phyloP scores from a whole-genome alignment of 1,140 invertebrate genomes.

The Campoletis sonorensis region DNA sequence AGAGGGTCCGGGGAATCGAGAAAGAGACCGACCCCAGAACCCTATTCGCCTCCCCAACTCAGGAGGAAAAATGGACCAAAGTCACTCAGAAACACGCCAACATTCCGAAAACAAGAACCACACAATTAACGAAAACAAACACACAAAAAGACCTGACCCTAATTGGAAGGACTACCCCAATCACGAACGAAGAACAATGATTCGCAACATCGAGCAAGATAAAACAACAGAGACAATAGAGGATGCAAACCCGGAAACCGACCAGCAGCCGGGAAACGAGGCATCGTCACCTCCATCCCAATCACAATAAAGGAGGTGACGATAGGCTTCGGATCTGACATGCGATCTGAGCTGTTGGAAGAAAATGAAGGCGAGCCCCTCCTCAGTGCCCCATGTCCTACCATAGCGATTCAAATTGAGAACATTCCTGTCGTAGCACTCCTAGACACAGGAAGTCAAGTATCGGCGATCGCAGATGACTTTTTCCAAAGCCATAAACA shows the following conservation, averaged over 20 bases:
- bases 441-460: conserved; percentile 1
- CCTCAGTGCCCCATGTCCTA: not conserved
- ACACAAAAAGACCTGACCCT: too few species aligned
- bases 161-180: too few species aligned
- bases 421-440: not conserved
- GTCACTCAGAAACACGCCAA: not conserved
- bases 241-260: not conserved
- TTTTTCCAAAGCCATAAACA: not conserved
- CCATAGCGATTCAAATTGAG: not conserved
- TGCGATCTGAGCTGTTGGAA: not conserved
- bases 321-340: not conserved
- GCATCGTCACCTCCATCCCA: not conserved
- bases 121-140: too few species aligned
- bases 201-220: not conserved
- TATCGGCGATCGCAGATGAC: not conserved
- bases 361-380: not conserved
- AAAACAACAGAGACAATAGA: not conserved
- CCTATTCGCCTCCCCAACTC: too few species aligned
- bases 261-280: not conserved
- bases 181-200: not conserved
- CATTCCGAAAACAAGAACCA: not conserved
- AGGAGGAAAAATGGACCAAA: too few species aligned
- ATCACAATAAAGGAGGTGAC: conserved; percentile 3
- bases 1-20: not conserved
- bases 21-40: not conserved